Conservation (phyloP, 2,113 vertebrate genomes). For the Bombycilla garrulus region DNA sequence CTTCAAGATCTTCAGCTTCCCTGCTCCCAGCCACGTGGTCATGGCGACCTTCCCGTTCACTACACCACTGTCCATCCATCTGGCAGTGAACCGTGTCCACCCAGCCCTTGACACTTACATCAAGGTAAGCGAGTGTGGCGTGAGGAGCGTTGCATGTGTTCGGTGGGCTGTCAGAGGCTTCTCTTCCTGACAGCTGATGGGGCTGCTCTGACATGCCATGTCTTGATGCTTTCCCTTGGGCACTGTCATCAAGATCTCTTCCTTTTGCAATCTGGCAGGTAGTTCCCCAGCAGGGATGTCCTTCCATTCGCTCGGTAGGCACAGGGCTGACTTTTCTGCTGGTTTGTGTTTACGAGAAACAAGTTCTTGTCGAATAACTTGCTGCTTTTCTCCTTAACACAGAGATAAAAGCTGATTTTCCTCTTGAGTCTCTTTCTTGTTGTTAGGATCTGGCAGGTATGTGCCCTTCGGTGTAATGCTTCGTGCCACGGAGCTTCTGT, state of each 20-base stretch:
- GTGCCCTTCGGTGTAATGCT: neutral
- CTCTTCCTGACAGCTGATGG: neutral
- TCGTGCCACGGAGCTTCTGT: neutral
- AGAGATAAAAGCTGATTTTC: neutral
- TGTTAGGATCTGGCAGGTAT: slow-evolving; percentile 21
- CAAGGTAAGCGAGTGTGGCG: slow-evolving; percentile 76
- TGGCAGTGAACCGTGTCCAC: slow-evolving; percentile 84
- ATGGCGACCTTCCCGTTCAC: slow-evolving; percentile 85
- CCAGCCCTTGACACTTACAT: slow-evolving; percentile 84
- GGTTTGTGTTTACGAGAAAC: neutral
- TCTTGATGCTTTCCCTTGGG: slow-evolving; percentile 37
- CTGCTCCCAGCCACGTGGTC: slow-evolving; percentile 87
- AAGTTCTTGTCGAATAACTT: neutral
- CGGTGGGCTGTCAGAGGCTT: neutral
- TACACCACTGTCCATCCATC: slow-evolving; percentile 79
- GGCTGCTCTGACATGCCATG: neutral
- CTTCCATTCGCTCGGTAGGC: neutral
- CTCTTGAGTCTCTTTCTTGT: neutral
- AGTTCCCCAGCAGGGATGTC: slow-evolving; percentile 9
- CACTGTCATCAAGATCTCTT: neutral
- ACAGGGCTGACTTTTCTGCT: neutral
- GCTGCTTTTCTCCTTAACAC: neutral
- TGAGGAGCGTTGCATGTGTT: neutral
- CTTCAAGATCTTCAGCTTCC: slow-evolving; percentile 89
- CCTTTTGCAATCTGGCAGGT: slow-evolving; percentile 10